A percentile compares a stretch with the other conserved stretches of the same genome.
phyloP scores from a whole-genome alignment of 2,888 invertebrate species.

The Steinernema carpocapsae region DNA sequence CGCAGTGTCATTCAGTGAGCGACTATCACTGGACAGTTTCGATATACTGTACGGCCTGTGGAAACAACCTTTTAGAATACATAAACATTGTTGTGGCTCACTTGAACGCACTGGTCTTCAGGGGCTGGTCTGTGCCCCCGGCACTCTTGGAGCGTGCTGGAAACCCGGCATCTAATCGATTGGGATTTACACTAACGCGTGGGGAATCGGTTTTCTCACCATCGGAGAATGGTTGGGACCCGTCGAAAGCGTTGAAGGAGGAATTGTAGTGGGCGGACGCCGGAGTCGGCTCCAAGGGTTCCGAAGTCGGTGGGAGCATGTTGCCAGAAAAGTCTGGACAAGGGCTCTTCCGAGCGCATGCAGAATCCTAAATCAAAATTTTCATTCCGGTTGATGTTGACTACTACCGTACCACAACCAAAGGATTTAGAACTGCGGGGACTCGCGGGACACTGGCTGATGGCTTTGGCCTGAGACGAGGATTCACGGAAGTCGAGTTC shows the following conservation, averaged over 20 bases:
- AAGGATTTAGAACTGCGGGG: slow-evolving; percentile 9
- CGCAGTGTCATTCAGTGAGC: slow-evolving; percentile 32
- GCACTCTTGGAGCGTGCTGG: slow-evolving; percentile 30
- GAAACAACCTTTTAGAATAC: not conserved
- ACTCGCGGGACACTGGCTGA: slow-evolving; percentile 51
- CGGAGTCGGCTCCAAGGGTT: slow-evolving; percentile 14
- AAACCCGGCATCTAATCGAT: slow-evolving; percentile 25
- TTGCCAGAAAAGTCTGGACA: slow-evolving; percentile 11
- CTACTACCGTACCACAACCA: not conserved
- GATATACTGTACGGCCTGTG: slow-evolving; percentile 28
- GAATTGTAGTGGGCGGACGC: slow-evolving; percentile 14
- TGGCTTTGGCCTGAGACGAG: slow-evolving; percentile 66
- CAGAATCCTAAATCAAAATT: slow-evolving; percentile 3
- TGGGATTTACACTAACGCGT: not conserved
- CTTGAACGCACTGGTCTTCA: slow-evolving; percentile 30
- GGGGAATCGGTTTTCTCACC: slow-evolving; percentile 7
- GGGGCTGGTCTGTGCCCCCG: slow-evolving; percentile 20
- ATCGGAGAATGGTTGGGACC: slow-evolving; percentile 29
- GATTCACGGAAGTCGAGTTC: slow-evolving; percentile 65
- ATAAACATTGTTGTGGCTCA: not conserved
- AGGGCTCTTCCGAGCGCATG: slow-evolving; percentile 16
- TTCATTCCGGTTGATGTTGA: not conserved
- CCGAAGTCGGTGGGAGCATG: not conserved
- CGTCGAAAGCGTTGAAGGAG: slow-evolving; percentile 25
- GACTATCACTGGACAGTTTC: slow-evolving; percentile 18